Evolutionary conservation across 1,140 invertebrate species (phyloP), one percentile per base, ranked within the genome.

Genomic region (Rhagoletis zephyria): DNA sequence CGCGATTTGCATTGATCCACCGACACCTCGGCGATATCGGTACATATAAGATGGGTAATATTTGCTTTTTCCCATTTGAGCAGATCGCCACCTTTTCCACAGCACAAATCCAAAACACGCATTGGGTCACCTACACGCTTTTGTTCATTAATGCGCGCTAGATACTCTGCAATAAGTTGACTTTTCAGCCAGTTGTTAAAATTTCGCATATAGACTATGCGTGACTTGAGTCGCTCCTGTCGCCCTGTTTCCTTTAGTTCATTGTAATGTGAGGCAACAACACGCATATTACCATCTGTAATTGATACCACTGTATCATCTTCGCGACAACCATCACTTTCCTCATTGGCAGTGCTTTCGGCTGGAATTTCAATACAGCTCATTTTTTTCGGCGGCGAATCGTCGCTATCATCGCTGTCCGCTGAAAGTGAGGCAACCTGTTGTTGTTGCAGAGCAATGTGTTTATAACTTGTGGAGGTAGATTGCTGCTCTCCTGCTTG

Each of bases 151-250:
- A 97, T 93, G 91, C 95, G 95, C 81, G 94, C 93, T 81, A 95
- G 92, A 90, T 95, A 96, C 91, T 96, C 95, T 91, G 95, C 95
- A 90, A 99, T 99, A 0, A 99, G 94, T 94, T 98, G 97, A 93
- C 97, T 94, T 94, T 99, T 99, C 9, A 99, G 96, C 98, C 98
- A 99, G 93, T 99, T 99, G 93, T 99, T 99, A 91, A 99, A 99
- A 93, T 99, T 99, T 89, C 99, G 95, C 94, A 99, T 95, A 91
- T 97, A 96, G 90, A 98, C 96, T 89, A 99, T 99, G 42, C 97
- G 95, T 64, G 98, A 99, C 90, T 97, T 95, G 88, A 95, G 96
- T 85, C 99, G 94, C 88, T 96, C 95, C 70, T 94, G 95, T 9
- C 97, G 92, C 0, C 97, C 97, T 89, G 96, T 96, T 88, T 99